Evolutionary conservation across 2,888 invertebrate genomes (phyloP), one percentile per base, ranked within the genome.

Genomic region (Drosophila vallismaia): DNA sequence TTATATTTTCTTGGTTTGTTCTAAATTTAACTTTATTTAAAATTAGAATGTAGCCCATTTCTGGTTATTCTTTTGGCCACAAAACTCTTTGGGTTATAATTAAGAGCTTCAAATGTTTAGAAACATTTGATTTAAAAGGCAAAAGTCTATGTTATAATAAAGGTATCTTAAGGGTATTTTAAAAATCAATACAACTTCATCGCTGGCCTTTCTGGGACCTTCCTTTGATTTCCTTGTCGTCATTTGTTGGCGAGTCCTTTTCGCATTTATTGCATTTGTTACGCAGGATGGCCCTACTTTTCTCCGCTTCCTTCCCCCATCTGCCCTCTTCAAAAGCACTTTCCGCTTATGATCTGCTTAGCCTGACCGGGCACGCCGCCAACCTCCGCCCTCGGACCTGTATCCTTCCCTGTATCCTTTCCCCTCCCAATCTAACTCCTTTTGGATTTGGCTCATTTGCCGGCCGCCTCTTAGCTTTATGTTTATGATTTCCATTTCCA

Each of bases 201-300:
- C 36, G n/a, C 10, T 19, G 8, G 5, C 6, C n/a, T 12, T 24
- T 33, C 7, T 3, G 38, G 1, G 5, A 0, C 46, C 5, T 56
- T 58, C 28, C 58, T 40, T 56, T 50, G 60, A 62, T 64, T 59
- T 63, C 66, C 78, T 80, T 71, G 85, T 82, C 79, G 74, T 77
- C 70, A 86, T 86, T 88, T 83, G 80, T 83, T 83, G 84, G 77
- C 86, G 62, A 69, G 73, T 75, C 72, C 76, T 68, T 78, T 60
- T 82, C 75, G 78, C 88, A 79, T 86, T 86, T 86, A 86, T 88
- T 88, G 84, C 87, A 88, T 85, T 85, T 88, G 85, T 75, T 86
- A 73, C 88, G 88, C 85, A 53, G 64, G 31, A 53, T 46, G 38
- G 36, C 36, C 28, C 33, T 24, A 8, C 31, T 28, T n/a, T 46